These are phyloP conservation scores for Phalacrocorax brasilianus DNA, from an alignment of 2,113 vertebrate species.

Conservation along the genomic window DNA sequence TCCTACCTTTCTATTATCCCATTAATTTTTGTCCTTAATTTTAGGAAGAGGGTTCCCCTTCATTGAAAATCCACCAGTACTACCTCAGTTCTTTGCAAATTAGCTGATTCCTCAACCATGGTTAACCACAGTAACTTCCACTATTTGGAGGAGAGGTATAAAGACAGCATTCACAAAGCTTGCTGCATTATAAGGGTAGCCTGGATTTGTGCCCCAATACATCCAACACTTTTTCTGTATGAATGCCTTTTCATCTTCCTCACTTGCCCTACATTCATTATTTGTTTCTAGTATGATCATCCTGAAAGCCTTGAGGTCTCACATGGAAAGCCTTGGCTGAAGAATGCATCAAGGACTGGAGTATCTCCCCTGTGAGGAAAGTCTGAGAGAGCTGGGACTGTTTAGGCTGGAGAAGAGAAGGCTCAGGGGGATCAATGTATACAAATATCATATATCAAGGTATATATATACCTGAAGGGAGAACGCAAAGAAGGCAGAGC, in stretches of 20 bases:
- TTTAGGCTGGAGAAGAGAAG: not conserved
- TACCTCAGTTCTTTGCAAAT: not conserved
- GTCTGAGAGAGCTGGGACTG: not conserved
- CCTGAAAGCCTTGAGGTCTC: not conserved
- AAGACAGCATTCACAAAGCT: not conserved
- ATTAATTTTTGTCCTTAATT: not conserved
- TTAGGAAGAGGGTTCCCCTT: not conserved
- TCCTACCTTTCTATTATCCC: not conserved
- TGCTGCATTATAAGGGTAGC: not conserved
- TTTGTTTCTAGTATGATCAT: not conserved
- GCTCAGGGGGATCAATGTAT: not conserved
- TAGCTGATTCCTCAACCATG: not conserved
- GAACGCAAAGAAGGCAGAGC: rapidly evolving
- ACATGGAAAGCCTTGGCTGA: not conserved
- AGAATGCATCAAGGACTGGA: not conserved
- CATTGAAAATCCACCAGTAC: not conserved
- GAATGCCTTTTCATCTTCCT: not conserved
- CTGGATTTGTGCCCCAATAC: not conserved
- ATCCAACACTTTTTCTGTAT: not conserved
- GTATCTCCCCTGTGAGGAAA: rapidly evolving
- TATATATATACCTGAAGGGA: not conserved
- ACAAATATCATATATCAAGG: not conserved
- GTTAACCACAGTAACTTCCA: not conserved
- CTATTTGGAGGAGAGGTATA: not conserved
- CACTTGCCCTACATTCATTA: not conserved